phyloP scores from a whole-genome alignment of 53 echinoderm and acorn worm genomes.

The Astropecten irregularis region DNA sequence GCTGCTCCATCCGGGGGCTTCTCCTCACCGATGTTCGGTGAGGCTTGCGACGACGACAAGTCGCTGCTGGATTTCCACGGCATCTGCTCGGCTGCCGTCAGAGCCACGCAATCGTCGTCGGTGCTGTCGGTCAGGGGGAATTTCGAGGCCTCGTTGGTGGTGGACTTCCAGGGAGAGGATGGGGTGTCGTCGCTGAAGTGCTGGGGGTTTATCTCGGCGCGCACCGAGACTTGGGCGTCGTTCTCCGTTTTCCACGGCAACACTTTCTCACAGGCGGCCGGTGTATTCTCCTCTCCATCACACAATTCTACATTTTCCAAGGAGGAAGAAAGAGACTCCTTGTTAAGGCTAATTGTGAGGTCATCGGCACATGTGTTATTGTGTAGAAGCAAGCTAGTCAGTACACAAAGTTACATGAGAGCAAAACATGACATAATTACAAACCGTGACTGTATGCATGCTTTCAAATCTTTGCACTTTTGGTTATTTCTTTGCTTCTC shows the following conservation, averaged over 20 bases:
- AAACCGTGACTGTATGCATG: too few species aligned
- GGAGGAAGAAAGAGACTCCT: too few species aligned
- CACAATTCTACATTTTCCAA: background rate
- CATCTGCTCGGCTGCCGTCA: constrained; percentile 36
- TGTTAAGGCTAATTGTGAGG: too few species aligned
- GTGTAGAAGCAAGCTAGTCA: too few species aligned
- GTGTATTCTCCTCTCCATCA: background rate
- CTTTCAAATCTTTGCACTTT: too few species aligned
- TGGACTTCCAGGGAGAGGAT: background rate
- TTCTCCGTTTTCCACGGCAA: constrained; percentile 66
- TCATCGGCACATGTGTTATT: too few species aligned
- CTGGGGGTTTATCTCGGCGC: constrained; percentile 32
- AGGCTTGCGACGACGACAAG: background rate
- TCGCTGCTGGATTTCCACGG: background rate
- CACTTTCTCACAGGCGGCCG: constrained; percentile 50
- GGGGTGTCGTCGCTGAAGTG: background rate
- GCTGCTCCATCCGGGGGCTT: too few species aligned
- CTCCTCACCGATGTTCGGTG: background rate
- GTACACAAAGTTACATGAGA: too few species aligned
- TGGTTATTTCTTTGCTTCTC: too few species aligned
- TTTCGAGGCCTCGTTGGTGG: background rate
- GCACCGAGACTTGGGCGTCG: constrained; percentile 32
- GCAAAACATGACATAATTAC: too few species aligned
- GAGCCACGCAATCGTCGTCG: background rate
- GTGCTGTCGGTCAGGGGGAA: background rate